A percentile compares a stretch with the other conserved stretches of the same genome.
Conservation (phyloP, 1,140 invertebrate species). For the Ceratosolen solmsi region DNA sequence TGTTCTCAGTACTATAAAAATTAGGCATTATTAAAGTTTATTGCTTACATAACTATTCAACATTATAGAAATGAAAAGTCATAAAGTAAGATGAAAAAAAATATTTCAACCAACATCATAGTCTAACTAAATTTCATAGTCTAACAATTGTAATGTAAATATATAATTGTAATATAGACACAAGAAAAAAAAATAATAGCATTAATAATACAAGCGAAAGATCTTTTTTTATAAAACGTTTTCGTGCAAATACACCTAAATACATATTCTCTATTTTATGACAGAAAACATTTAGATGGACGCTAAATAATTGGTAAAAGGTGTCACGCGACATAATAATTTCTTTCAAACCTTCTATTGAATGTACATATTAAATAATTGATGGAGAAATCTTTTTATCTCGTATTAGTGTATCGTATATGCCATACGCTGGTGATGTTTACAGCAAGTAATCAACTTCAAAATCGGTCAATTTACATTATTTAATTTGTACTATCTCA, state of each 20-base stretch:
- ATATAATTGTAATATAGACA: too few relatives aligned
- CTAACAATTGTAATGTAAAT: too few relatives aligned
- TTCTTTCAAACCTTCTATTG: conserved; percentile 2
- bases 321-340: not conserved
- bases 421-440: not conserved
- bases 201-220: too few relatives aligned
- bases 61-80: too few relatives aligned
- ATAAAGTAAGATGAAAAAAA: too few relatives aligned
- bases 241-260: not conserved
- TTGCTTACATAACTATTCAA: too few relatives aligned
- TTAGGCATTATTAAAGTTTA: too few relatives aligned
- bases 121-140: not conserved
- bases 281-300: not conserved
- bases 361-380: not conserved
- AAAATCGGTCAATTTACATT: conserved; percentile 38
- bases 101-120: not conserved
- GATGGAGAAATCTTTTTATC: not conserved
- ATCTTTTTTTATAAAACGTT: not conserved
- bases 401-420: not conserved
- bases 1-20: too few relatives aligned
- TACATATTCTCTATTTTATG: not conserved
- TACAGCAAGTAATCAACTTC: not conserved
- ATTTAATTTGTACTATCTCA: conserved; percentile 30
- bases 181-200: too few relatives aligned
- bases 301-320: conserved; percentile 17